Evolutionary conservation across 2,797 vertebrate species (phyloP).

Genomic region (Cyclopterus lumpus): DNA sequence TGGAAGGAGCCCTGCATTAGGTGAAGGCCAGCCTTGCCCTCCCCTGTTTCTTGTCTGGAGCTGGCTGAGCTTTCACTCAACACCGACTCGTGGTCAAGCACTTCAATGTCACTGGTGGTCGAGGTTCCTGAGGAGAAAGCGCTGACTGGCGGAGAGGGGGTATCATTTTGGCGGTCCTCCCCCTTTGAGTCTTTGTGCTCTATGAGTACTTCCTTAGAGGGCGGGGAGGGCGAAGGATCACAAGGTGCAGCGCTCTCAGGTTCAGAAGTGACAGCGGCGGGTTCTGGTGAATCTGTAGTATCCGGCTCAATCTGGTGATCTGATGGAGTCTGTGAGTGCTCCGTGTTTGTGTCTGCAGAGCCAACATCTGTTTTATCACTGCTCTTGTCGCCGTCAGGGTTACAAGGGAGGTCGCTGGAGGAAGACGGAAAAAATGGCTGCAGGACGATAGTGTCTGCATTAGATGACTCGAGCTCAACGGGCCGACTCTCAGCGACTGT

Average conservation of each 20-base stretch:
- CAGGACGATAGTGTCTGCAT: slow-evolving; percentile 56
- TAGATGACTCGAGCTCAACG: slow-evolving; percentile 57
- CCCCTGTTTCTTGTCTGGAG: slow-evolving; percentile 92
- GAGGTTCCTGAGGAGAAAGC: slow-evolving; percentile 98
- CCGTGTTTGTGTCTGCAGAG: slow-evolving; percentile 46
- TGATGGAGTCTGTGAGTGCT: slow-evolving; percentile 35
- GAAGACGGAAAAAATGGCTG: slow-evolving; percentile 63
- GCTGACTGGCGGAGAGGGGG: slow-evolving; percentile 95
- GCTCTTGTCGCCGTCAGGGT: slow-evolving; percentile 37
- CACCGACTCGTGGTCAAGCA: slow-evolving; percentile 97
- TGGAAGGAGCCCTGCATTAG: slow-evolving; percentile 98
- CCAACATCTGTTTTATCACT: slow-evolving; percentile 44
- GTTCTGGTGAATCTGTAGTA: slow-evolving; percentile 45
- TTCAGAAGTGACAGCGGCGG: slow-evolving; percentile 44
- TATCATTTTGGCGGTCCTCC: slow-evolving; percentile 96
- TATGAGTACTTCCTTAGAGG: slow-evolving; percentile 84
- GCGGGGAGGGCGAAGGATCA: slow-evolving; percentile 66
- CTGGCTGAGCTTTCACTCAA: slow-evolving; percentile 98
- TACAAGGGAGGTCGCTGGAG: slow-evolving; percentile 43
- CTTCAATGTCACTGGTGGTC: slow-evolving; percentile 98
- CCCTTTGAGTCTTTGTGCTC: slow-evolving; percentile 91
- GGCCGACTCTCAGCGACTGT: slow-evolving; percentile 48
- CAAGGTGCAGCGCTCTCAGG: slow-evolving; percentile 66
- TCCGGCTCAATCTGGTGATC: slow-evolving; percentile 45
- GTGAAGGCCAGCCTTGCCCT: slow-evolving; percentile 92